Evolutionary conservation across 2,113 vertebrate species (phyloP).

Genomic region (Sitta europaea): DNA sequence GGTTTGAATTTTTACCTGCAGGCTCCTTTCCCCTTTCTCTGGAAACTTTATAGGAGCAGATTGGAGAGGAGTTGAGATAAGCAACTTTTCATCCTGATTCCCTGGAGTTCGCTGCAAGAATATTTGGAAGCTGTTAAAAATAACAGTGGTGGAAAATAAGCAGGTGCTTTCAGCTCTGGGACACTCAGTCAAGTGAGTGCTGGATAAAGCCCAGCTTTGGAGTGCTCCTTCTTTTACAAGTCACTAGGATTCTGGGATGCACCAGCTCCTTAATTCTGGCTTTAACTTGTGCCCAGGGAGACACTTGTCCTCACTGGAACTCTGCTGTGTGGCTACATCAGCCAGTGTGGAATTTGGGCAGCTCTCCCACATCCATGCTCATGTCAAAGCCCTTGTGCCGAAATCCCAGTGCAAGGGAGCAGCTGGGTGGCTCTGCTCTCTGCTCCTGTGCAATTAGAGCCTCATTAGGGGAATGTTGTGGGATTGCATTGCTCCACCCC

Average conservation of each 20-base stretch:
- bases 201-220: background rate
- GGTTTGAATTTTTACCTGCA: background rate
- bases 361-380: fast-evolving
- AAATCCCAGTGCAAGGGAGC: background rate
- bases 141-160: background rate
- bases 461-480: background rate
- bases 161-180: background rate
- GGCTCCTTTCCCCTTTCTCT: background rate
- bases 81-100: background rate
- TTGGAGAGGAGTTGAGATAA: background rate
- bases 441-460: background rate
- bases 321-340: fast-evolving
- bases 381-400: background rate
- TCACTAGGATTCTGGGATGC: background rate
- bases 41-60: background rate
- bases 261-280: background rate
- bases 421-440: background rate
- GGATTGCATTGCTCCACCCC: background rate
- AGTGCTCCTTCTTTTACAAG: background rate
- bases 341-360: background rate
- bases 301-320: background rate
- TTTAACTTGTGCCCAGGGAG: background rate
- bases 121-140: background rate
- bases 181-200: background rate
- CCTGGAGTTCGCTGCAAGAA: background rate